A percentile compares a stretch with the other conserved stretches of the same genome.
phyloP scores from a whole-genome alignment of 2,888 invertebrate species.

The Drosophila multiciliata region DNA sequence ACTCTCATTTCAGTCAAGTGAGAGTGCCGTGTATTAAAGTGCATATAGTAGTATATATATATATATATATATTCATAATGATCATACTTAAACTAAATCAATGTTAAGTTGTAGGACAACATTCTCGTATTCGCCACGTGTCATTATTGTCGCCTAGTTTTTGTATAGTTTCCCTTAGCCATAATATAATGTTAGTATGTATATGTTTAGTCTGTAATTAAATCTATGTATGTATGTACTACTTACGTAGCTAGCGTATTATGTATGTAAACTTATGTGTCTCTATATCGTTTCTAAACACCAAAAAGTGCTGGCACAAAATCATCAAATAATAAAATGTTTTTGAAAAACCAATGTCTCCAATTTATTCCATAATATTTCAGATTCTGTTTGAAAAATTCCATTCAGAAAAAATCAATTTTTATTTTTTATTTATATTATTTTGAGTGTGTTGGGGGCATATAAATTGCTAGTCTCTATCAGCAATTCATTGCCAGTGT shows the following conservation, averaged over 20 bases:
- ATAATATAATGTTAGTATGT: slow-evolving; percentile 44
- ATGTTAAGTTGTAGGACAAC: slow-evolving; percentile 59
- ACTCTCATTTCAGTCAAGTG: slow-evolving; percentile 4
- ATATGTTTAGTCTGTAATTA: slow-evolving; percentile 36
- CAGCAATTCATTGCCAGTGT: slow-evolving; percentile 54
- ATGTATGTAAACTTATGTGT: slow-evolving; percentile 59
- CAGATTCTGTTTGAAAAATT: background rate
- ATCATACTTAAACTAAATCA: slow-evolving; percentile 35
- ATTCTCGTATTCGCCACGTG: slow-evolving; percentile 51
- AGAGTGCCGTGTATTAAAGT: slow-evolving; percentile 55
- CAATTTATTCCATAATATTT: background rate
- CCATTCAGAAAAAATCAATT: background rate
- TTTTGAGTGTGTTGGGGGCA: background rate
- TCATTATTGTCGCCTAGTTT: slow-evolving; percentile 58
- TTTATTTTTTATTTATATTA: background rate
- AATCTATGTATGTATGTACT: slow-evolving; percentile 30
- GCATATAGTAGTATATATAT: slow-evolving; percentile 45
- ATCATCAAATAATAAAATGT: slow-evolving; percentile 69
- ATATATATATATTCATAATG: slow-evolving; percentile 12
- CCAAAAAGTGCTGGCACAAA: slow-evolving; percentile 84
- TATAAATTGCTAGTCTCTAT: slow-evolving; percentile 10
- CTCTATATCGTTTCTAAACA: slow-evolving; percentile 77
- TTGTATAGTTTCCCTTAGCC: slow-evolving; percentile 58
- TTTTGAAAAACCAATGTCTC: slow-evolving; percentile 63
- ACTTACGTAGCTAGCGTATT: slow-evolving; percentile 51